A percentile compares a stretch with the other conserved stretches of the same genome.
Evolutionary conservation across 2,113 vertebrate species (phyloP).

Genomic region (Psammodynastes pulverulentus): DNA sequence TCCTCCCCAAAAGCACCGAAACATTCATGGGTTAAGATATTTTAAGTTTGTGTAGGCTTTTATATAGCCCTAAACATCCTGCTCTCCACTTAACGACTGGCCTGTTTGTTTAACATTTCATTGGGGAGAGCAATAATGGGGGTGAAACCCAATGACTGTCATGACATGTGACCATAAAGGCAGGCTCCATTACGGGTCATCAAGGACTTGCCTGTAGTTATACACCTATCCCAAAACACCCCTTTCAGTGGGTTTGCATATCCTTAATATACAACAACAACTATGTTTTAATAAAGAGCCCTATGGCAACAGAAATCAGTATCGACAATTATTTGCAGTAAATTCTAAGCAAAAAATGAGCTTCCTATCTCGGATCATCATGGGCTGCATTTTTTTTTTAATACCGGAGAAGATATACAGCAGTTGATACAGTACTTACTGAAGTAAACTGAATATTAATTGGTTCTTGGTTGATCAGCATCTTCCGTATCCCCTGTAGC

Average conservation of each 20-base stretch:
- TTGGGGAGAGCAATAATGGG: background rate
- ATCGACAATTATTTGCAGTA: background rate
- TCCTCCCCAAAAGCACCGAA: background rate
- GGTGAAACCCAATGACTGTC: background rate
- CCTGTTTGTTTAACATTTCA: background rate
- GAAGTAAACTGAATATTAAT: slow-evolving; percentile 96
- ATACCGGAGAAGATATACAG: background rate
- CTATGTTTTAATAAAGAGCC: background rate
- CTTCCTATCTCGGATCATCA: no score
- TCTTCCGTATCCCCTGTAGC: slow-evolving; percentile 75
- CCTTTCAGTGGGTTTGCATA: background rate
- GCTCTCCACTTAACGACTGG: background rate
- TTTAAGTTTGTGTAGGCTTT: background rate
- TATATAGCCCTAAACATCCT: background rate
- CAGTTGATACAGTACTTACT: slow-evolving; percentile 66
- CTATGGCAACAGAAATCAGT: background rate
- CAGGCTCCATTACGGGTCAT: background rate
- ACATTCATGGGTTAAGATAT: background rate
- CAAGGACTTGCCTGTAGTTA: background rate
- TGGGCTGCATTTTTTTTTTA: background rate
- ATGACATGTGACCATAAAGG: background rate
- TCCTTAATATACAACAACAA: background rate
- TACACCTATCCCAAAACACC: background rate
- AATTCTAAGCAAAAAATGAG: background rate
- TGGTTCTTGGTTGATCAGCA: slow-evolving; percentile 79